Evolutionary conservation across 2,888 invertebrate species (phyloP).

Genomic region (Dasypolia templi): DNA sequence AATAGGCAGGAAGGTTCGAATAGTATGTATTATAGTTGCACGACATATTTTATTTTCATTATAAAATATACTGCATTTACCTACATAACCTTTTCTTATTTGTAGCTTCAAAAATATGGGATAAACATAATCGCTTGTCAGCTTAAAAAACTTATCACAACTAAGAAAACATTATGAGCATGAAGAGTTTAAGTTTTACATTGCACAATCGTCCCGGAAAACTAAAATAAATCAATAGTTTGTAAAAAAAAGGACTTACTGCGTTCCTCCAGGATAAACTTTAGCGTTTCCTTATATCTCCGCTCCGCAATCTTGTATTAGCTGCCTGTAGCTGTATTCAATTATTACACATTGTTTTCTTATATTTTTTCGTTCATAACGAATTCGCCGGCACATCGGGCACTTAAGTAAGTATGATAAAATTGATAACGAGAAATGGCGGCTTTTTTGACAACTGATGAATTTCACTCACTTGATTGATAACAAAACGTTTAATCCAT

Average conservation of each 20-base stretch:
- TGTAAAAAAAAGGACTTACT: conserved; percentile 12
- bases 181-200: not conserved
- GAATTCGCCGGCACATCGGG: conserved; percentile 27
- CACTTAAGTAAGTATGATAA: too few species aligned
- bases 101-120: not conserved
- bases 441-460: conserved; percentile 57
- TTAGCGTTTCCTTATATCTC: not conserved
- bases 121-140: not conserved
- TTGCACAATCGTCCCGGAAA: conserved; percentile 29
- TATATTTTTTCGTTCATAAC: conserved; percentile 1
- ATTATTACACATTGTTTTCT: conserved; percentile 1
- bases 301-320: not conserved
- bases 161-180: not conserved
- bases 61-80: not conserved
- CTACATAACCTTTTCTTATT: conserved; percentile 12
- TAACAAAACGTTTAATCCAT: conserved; percentile 32
- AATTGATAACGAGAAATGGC: conserved; percentile 51
- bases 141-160: too few species aligned
- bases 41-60: not conserved
- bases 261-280: not conserved
- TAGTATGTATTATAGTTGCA: not conserved
- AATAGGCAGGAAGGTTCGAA: not conserved
- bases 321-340: not conserved
- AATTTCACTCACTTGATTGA: not conserved
- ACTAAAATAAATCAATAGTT: conserved; percentile 24